Base-by-base conservation (phyloP, 2,113 vertebrate species). In the Callithrix jacchus region DNA sequence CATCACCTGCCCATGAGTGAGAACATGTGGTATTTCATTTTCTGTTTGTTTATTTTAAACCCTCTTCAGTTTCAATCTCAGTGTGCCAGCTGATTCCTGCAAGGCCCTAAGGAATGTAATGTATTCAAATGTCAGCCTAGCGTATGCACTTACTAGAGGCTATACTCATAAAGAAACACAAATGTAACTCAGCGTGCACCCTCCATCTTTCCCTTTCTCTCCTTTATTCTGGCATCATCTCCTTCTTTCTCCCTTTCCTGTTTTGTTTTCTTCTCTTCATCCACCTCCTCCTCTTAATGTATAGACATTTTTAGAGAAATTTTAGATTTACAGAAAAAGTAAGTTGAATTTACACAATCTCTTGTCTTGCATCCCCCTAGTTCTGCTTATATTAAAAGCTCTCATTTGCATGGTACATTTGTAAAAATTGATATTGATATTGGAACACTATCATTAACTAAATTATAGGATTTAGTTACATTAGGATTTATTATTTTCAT, bases 161-260 rank as follows among this genome's bases (percentile, higher is more conserved):
- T 42, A 18, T 52, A 6, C 4, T 94, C 11, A 49, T 6, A 40
- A 74, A 45, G 3, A 66, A 56, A 68, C 2, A 27, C 35, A 47
- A 42, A 11, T 77, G 18, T 52, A 40, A 30, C 35, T 85, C 23
- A 35, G 0, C 52, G 12, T n/a, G 30, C 13, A 64, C n/a, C 11
- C 45, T 92, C 30, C 45, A 8, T 30, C 37, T 35, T 45, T 77
- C 49, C 40, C 8, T n/a, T 5, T 18, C 11, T 56, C 52, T 42
- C 2, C 3, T 70, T 70, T 45, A 17, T 61, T 40, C 40, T 64
- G 3, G 7, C 23, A 30, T 32, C 13, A 77, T 79, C 16, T n/a
- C 1, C 13, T 6, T 20, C 27, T 17, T 8, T 21, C 23, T 10
- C 68, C 32, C 7, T 1, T 14, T 17, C 4, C n/a, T 40, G 6